Conservation (phyloP, 2,888 invertebrate genomes). For the Glyphotaelius pellucidus region DNA sequence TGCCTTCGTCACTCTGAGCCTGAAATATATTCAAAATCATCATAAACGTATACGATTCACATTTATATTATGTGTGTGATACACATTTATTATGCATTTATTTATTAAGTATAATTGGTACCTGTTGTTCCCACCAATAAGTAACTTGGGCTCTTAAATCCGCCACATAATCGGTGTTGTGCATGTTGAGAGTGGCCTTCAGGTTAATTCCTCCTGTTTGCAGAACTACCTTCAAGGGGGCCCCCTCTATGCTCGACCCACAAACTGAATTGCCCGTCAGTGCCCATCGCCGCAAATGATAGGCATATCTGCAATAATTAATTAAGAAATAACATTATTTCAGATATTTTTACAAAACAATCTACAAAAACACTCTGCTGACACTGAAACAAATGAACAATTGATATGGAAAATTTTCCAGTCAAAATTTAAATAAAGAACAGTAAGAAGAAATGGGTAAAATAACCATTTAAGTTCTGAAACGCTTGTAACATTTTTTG, state of each 20-base stretch:
- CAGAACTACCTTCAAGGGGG: conserved; percentile 86
- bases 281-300: conserved; percentile 92
- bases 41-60: neutral
- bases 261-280: conserved; percentile 88
- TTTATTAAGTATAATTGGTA: conserved; percentile 2
- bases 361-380: neutral
- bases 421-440: neutral
- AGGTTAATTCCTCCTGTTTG: conserved; percentile 94
- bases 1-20: conserved; percentile 77
- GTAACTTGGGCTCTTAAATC: conserved; percentile 95
- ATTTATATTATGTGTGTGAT: too few species aligned
- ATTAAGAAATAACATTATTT: neutral
- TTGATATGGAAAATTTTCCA: too few species aligned
- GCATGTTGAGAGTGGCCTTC: conserved; percentile 88
- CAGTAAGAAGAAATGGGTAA: too few species aligned
- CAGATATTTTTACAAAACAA: neutral
- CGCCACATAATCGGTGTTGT: conserved; percentile 92
- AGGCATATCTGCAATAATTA: conserved; percentile 83
- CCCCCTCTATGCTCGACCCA: conserved; percentile 87
- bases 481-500: too few species aligned
- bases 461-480: too few species aligned
- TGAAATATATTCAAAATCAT: conserved; percentile 65
- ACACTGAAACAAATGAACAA: neutral
- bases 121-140: conserved; percentile 91
- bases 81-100: too few species aligned